Conservation (phyloP, 2,888 invertebrate genomes). For the Clostera curtula region DNA sequence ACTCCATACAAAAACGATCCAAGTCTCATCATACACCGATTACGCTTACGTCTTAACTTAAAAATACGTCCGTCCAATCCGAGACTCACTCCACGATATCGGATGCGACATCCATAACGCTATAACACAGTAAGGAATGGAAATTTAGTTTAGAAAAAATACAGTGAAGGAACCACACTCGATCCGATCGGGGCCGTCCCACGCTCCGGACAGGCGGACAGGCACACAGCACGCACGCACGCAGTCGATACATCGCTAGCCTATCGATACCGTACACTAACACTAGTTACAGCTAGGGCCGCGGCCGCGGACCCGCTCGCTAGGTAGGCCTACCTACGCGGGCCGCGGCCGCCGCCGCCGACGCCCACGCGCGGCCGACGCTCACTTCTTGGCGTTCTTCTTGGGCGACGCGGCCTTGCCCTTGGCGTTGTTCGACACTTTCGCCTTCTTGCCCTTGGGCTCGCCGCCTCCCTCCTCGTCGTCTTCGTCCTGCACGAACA, state of each 20-base stretch:
- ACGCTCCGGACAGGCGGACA: too few relatives aligned
- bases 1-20: conserved; percentile 48
- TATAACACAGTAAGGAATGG: conserved; percentile 73
- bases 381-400: conserved; percentile 79
- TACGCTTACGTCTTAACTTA: conserved; percentile 69
- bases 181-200: too few relatives aligned
- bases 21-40: conserved; percentile 61
- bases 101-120: conserved; percentile 63
- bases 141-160: conserved; percentile 56
- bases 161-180: conserved; percentile 51
- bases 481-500: conserved; percentile 73
- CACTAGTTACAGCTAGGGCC: too few relatives aligned
- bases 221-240: conserved; percentile 35
- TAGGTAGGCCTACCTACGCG: too few relatives aligned
- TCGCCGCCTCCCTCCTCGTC: conserved; percentile 86
- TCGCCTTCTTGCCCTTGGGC: conserved; percentile 86
- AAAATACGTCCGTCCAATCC: conserved; percentile 59
- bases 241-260: conserved; percentile 59
- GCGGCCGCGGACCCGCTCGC: too few relatives aligned
- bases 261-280: too few relatives aligned
- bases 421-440: conserved; percentile 81
- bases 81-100: conserved; percentile 50
- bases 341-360: conserved; percentile 21
- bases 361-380: too few relatives aligned
- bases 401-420: conserved; percentile 82